Percentiles rank a stretch among this genome's conserved stretches.
phyloP scores from a whole-genome alignment of 2,888 invertebrate species.

The Hoplodrina blanda region DNA sequence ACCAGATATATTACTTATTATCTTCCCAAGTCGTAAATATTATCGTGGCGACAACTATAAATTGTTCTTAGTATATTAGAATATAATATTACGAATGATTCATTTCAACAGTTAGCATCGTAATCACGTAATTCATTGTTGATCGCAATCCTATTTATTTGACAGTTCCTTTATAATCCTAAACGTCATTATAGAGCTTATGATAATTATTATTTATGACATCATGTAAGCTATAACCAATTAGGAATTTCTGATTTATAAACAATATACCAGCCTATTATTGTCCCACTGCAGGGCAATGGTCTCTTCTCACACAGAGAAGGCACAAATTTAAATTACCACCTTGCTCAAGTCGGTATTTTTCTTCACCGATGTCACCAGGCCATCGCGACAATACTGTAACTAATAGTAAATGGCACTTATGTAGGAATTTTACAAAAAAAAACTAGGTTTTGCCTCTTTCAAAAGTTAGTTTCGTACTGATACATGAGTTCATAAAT shows the following conservation, averaged over 20 bases:
- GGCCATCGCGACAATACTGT: no score
- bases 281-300: not conserved
- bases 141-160: constrained; percentile 36
- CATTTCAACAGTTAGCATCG: constrained; percentile 31
- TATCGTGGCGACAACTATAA: constrained; percentile 47
- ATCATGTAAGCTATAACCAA: not conserved
- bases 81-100: constrained; percentile 49
- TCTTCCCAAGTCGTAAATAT: constrained; percentile 49
- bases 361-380: no score
- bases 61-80: constrained; percentile 42
- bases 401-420: no score
- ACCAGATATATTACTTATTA: constrained; percentile 45
- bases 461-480: no score
- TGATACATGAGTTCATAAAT: no score
- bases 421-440: no score
- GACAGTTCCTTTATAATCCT: constrained; percentile 13
- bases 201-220: constrained; percentile 19
- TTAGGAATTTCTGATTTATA: not conserved
- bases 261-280: not conserved
- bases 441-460: no score
- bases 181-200: constrained; percentile 22
- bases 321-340: no score
- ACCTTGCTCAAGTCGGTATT: no score
- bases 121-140: constrained; percentile 34
- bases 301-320: no score